A percentile compares a stretch with the other conserved stretches of the same genome.
phyloP scores from a whole-genome alignment of 2,113 vertebrate species.

The Vanacampus margaritifer region DNA sequence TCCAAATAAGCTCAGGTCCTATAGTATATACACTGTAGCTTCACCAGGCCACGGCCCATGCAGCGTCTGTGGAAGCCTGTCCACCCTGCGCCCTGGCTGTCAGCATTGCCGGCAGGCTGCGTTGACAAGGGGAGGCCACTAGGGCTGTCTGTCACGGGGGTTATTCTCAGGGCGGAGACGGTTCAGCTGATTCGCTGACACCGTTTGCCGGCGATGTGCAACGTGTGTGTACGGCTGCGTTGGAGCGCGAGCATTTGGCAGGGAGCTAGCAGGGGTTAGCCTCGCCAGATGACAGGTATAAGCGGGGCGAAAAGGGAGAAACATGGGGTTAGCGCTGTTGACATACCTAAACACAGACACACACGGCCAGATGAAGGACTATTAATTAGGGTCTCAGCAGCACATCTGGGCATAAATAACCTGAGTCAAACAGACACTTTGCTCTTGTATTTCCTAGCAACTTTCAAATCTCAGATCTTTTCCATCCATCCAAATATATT shows the following conservation, averaged over 20 bases:
- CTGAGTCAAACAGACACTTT: constrained; percentile 8
- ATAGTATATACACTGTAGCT: neutral
- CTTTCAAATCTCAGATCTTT: neutral
- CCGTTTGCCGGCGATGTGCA: constrained; percentile 45
- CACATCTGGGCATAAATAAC: constrained; percentile 66
- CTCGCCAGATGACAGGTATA: constrained; percentile 71
- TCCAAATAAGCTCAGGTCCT: constrained; percentile 25
- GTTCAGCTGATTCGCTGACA: constrained; percentile 77
- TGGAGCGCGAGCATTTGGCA: constrained; percentile 53
- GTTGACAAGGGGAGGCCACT: constrained; percentile 74
- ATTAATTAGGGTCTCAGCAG: constrained; percentile 47
- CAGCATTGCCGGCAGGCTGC: constrained; percentile 68
- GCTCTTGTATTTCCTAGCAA: neutral
- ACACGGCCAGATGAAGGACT: constrained; percentile 64
- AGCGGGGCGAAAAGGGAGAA: constrained; percentile 55
- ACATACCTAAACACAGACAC: constrained; percentile 51
- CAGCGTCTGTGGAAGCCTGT: constrained; percentile 40
- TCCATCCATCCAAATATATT: neutral
- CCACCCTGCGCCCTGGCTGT: constrained; percentile 72
- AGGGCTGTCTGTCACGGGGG: constrained; percentile 77
- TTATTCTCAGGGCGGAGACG: constrained; percentile 72
- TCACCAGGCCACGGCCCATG: constrained; percentile 39
- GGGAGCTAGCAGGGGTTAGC: constrained; percentile 68
- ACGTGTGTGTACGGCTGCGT: constrained; percentile 40
- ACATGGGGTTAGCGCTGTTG: constrained; percentile 36